Conservation (phyloP, 1,140 invertebrate genomes). For the Pinna nobilis region DNA sequence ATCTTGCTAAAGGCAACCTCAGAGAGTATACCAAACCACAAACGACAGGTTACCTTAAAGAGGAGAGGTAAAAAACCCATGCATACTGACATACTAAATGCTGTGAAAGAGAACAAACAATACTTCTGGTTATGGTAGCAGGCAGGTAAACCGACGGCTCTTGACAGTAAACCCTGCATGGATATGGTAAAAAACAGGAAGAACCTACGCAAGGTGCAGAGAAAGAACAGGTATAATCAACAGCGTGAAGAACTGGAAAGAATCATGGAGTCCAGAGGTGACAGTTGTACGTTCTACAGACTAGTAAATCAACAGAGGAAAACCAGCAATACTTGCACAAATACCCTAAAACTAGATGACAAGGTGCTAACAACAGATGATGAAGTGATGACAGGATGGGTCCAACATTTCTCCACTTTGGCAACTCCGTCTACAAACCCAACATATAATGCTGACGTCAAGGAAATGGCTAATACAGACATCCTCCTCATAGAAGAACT, state of each 20-base stretch:
- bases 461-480: background rate
- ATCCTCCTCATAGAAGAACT: background rate
- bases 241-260: background rate
- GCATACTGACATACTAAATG: too few relatives aligned
- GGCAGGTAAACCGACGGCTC: background rate
- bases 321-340: background rate
- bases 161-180: background rate
- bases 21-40: too few relatives aligned
- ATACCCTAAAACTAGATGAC: background rate
- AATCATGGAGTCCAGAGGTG: background rate
- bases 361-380: background rate
- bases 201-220: background rate
- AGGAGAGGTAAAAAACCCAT: too few relatives aligned
- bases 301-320: constrained; percentile 2
- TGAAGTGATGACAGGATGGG: background rate
- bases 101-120: too few relatives aligned
- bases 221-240: background rate
- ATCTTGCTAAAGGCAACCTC: too few relatives aligned
- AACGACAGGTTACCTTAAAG: too few relatives aligned
- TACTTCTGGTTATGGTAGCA: constrained; percentile 1
- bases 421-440: background rate
- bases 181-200: background rate
- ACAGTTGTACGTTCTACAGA: background rate
- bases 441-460: background rate
- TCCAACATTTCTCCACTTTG: background rate